These are phyloP conservation scores for Nasua narica DNA, from an alignment of 2,797 vertebrate genomes.

Conservation along the genomic window DNA sequence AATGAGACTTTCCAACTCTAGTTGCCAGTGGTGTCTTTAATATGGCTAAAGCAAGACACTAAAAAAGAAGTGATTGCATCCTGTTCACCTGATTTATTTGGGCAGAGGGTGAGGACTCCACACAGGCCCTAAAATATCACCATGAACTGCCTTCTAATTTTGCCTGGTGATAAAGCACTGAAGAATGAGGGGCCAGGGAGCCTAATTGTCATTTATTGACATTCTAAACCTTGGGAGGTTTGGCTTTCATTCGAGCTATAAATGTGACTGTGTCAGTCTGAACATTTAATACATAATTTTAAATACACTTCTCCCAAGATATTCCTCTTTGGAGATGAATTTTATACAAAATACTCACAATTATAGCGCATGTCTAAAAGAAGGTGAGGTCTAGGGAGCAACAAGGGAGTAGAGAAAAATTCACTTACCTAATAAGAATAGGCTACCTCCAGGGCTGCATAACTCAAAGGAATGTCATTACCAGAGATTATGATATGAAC, in stretches of 20 bases:
- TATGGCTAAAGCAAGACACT: not conserved
- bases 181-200: not conserved
- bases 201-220: not conserved
- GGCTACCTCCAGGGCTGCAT: not conserved
- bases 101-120: not conserved
- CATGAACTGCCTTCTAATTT: not conserved
- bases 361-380: not conserved
- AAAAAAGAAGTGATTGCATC: not conserved
- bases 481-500: not conserved
- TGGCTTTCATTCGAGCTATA: slow-evolving; percentile 23
- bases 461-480: not conserved
- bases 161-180: not conserved
- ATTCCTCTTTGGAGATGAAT: not conserved
- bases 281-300: slow-evolving; percentile 9
- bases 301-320: not conserved
- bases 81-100: not conserved
- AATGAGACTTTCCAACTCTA: not conserved
- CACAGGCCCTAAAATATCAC: not conserved
- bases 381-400: not conserved
- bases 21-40: not conserved
- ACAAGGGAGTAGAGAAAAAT: not conserved
- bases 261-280: not conserved
- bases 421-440: not conserved
- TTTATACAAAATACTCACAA: slow-evolving; percentile 35
- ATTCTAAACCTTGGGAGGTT: not conserved